phyloP scores from a whole-genome alignment of 1,140 invertebrate genomes.

The Paramacrobiotus metropolitanus region DNA sequence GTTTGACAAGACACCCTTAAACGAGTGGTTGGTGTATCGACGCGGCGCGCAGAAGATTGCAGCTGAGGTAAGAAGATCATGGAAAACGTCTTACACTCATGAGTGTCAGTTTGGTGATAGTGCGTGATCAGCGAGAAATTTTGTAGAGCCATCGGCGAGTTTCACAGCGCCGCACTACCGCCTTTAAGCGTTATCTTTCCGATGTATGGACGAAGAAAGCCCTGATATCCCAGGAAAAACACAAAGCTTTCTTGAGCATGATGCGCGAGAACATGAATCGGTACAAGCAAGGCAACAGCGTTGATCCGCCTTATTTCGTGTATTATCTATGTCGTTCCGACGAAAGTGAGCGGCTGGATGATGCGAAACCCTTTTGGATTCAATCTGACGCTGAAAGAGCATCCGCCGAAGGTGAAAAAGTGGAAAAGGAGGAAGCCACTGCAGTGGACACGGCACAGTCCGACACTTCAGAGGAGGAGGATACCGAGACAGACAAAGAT shows the following conservation, averaged over 20 bases:
- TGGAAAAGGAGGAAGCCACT: not conserved
- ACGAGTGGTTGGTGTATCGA: not conserved
- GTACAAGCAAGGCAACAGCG: not conserved
- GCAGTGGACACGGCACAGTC: not conserved
- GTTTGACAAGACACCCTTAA: slow-evolving; percentile 7
- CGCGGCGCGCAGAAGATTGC: not conserved
- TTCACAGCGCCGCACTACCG: not conserved
- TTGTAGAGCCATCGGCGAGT: not conserved
- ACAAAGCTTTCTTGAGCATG: not conserved
- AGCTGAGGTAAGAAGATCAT: not conserved
- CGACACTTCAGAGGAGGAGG: not conserved
- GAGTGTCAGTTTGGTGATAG: too few relatives aligned
- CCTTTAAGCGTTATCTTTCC: not conserved
- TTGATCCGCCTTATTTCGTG: not conserved
- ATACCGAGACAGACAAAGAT: too few relatives aligned
- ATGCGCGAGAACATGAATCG: not conserved
- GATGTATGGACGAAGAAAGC: slow-evolving; percentile 2
- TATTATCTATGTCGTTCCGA: not conserved
- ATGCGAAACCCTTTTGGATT: not conserved
- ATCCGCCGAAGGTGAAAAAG: not conserved
- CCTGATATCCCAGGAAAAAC: not conserved
- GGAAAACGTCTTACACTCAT: too few relatives aligned
- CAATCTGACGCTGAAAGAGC: not conserved
- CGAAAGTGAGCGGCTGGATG: not conserved
- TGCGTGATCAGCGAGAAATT: too few relatives aligned